phyloP scores from a whole-genome alignment of 2,888 invertebrate genomes.

The Cylindroiulus punctatus region DNA sequence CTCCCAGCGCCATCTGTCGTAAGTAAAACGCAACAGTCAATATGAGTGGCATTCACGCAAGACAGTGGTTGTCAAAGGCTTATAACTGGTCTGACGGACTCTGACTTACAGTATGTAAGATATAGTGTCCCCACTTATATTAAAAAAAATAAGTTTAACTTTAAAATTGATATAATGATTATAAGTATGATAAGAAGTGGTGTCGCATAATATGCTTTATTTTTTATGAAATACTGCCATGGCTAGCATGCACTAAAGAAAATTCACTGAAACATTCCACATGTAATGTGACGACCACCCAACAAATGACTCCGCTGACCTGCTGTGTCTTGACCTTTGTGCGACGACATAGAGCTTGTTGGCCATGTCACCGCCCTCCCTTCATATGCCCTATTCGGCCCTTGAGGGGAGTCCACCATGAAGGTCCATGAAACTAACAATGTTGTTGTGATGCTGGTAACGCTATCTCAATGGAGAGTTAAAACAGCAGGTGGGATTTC shows the following conservation, averaged over 20 bases:
- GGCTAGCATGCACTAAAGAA: no score
- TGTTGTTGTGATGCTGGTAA: conserved; percentile 1
- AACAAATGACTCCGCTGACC: conserved; percentile 20
- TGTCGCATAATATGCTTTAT: no score
- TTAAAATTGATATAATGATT: no score
- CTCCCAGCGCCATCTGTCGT: background rate
- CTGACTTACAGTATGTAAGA: no score
- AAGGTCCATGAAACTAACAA: conserved; percentile 13
- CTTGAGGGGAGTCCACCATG: background rate
- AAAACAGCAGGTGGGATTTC: conserved; percentile 25
- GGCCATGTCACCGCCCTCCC: background rate
- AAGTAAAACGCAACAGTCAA: background rate
- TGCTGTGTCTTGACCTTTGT: conserved; percentile 6
- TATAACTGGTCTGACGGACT: no score
- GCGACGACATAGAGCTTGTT: background rate
- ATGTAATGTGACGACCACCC: background rate
- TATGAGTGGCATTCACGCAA: no score
- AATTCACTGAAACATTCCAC: no score
- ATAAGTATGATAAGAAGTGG: no score
- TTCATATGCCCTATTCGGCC: background rate
- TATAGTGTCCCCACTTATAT: no score
- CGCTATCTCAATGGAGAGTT: conserved; percentile 1
- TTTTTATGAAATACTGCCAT: no score
- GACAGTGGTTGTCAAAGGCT: no score
- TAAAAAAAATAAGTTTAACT: no score